Base-by-base conservation (phyloP, 2,113 vertebrate species). In the Ammodytes dubius region DNA sequence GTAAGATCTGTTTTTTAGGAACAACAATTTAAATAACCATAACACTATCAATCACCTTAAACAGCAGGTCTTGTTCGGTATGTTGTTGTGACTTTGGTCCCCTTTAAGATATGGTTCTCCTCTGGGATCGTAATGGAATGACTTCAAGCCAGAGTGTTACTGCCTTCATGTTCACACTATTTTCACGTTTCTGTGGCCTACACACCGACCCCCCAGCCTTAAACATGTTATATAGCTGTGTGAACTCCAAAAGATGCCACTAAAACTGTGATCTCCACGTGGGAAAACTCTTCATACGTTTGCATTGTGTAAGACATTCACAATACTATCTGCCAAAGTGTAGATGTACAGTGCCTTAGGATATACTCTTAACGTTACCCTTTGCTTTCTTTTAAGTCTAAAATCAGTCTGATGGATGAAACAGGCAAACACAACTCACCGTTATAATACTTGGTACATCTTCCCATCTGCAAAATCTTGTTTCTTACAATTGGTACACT, bases 301-400 rank as follows among this genome's bases (percentile, higher is more conserved):
- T 96, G 94, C 92, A 93, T 95, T 95, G 95, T 93, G 85, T 94
- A 95, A 94, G 93, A 94, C 86, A 93, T 93, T 96, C 96, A 96
- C 93, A 95, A 96, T 95, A 96, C 95, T 95, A 97, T 95, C 97
- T 97, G 97, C 98, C 97, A 98, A 99, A 99, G 98, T 93, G 93
- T 97, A 96, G 96, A 94, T 95, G 96, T 96, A 96, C 97, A 97
- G 98, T 99, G 98, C 98, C 98, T 99, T 99, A 98, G 95, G 82
- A 88, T 91, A 90, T 91, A 88, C 85, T 91, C 89, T 27, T 92
- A 93, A 95, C 92, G 89, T 87, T 70, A 82, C 75, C 67, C 70
- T 56, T 87, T 70, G 52, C 61, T 75, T 84, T 75, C 45, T 74
- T 77, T 76, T 46, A 68, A 60, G 50, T 85, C 19, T 52, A 60